These are phyloP conservation scores for Atta colombica DNA, from an alignment of 1,140 invertebrate species.

Conservation along the genomic window DNA sequence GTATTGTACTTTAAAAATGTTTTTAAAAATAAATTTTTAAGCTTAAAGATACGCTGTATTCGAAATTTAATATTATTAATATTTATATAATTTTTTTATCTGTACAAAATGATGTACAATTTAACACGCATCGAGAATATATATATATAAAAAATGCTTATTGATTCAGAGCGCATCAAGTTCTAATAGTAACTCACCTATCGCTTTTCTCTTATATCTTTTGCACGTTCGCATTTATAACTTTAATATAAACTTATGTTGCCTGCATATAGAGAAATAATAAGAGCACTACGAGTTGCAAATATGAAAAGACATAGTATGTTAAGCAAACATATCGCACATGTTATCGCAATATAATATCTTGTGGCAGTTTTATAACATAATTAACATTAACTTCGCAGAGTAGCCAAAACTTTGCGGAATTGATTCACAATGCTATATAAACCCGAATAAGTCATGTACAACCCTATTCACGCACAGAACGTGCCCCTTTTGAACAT, in stretches of 20 bases:
- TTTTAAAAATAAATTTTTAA: neutral
- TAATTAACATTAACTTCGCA: conserved; percentile 33
- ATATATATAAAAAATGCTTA: neutral
- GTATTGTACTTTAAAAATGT: neutral
- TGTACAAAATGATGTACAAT: neutral
- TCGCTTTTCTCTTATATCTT: neutral
- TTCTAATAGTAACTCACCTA: neutral
- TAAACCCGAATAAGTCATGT: conserved; percentile 3
- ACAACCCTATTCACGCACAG: conserved; percentile 30
- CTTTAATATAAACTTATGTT: neutral
- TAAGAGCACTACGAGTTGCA: neutral
- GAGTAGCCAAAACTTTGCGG: neutral
- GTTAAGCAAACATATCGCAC: neutral
- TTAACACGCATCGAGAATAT: neutral
- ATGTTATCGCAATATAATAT: neutral
- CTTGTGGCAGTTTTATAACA: conserved; percentile 18
- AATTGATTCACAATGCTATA: conserved; percentile 5
- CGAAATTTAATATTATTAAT: neutral
- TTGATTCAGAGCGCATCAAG: neutral
- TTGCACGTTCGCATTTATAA: conserved; percentile 18
- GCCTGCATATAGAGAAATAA: neutral
- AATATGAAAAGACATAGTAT: neutral
- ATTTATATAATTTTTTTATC: neutral
- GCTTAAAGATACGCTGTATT: neutral
- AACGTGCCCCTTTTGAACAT: conserved; percentile 28